A percentile compares a stretch with the other conserved stretches of the same genome.
Conservation (phyloP, 1,140 invertebrate species). For the Agrypnia vestita region DNA sequence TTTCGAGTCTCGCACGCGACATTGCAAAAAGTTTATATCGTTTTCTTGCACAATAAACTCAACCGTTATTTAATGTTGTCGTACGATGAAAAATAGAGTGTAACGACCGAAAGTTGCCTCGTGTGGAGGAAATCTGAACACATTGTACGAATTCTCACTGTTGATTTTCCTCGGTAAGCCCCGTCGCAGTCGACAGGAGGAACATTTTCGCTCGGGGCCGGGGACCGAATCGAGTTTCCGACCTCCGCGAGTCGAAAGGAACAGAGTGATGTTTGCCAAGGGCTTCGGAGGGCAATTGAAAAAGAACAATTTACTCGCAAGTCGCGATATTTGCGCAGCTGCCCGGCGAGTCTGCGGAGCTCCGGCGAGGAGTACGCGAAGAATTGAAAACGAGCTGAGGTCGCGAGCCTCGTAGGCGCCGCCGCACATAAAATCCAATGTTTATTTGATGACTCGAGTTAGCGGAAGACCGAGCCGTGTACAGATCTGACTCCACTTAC, state of each 20-base stretch:
- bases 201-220: constrained; percentile 20
- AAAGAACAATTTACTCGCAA: constrained; percentile 17
- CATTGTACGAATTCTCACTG: constrained; percentile 31
- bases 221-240: not conserved
- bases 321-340: not conserved
- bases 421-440: constrained; percentile 49
- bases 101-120: constrained; percentile 22
- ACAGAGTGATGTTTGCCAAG: not conserved
- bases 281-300: constrained; percentile 4
- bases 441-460: constrained; percentile 54
- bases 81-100: constrained; percentile 20
- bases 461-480: constrained; percentile 15
- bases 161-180: constrained; percentile 21
- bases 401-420: not conserved
- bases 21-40: constrained; percentile 19
- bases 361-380: constrained; percentile 10
- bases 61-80: constrained; percentile 9
- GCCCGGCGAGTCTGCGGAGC: too few species aligned
- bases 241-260: constrained; percentile 16
- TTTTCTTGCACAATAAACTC: constrained; percentile 25
- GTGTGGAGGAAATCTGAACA: constrained; percentile 30
- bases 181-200: constrained; percentile 11
- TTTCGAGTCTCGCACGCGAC: not conserved
- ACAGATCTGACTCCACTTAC: constrained; percentile 16
- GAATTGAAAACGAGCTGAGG: constrained; percentile 38